phyloP scores from a whole-genome alignment of 2,797 vertebrate genomes.

The Gobionotothen gibberifrons region DNA sequence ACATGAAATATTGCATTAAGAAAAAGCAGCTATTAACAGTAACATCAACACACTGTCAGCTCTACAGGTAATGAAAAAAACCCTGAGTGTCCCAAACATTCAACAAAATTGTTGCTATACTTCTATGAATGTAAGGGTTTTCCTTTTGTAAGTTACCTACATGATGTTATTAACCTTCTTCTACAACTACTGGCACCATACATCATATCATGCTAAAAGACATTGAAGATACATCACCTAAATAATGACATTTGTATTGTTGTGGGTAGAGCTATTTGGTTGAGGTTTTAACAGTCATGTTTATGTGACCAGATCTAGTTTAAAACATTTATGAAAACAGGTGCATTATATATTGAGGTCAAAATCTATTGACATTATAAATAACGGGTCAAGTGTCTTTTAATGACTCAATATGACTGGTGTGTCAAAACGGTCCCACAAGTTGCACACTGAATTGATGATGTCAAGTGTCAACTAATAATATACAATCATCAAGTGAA shows the following conservation, averaged over 20 bases:
- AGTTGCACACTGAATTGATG: constrained; percentile 25
- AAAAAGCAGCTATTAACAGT: too few species aligned
- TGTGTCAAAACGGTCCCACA: constrained; percentile 9
- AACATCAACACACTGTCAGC: too few species aligned
- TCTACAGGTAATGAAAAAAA: too few species aligned
- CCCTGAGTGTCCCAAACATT: too few species aligned
- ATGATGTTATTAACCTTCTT: neutral
- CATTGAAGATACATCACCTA: neutral
- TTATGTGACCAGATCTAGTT: neutral
- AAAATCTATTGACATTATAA: neutral
- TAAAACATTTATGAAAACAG: neutral
- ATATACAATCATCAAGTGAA: constrained; percentile 41
- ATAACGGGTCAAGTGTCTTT: constrained; percentile 6
- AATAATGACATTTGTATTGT: neutral
- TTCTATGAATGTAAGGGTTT: too few species aligned
- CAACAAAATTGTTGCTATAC: too few species aligned
- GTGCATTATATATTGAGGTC: neutral
- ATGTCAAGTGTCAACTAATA: constrained; percentile 30
- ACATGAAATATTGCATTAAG: too few species aligned
- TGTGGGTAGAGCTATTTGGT: neutral
- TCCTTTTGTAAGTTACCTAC: too few species aligned
- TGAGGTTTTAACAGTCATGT: neutral
- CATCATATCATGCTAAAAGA: neutral
- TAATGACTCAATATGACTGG: neutral
- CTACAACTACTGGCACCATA: neutral